Conservation (phyloP, 2,113 vertebrate species). For the Alligator sinensis region DNA sequence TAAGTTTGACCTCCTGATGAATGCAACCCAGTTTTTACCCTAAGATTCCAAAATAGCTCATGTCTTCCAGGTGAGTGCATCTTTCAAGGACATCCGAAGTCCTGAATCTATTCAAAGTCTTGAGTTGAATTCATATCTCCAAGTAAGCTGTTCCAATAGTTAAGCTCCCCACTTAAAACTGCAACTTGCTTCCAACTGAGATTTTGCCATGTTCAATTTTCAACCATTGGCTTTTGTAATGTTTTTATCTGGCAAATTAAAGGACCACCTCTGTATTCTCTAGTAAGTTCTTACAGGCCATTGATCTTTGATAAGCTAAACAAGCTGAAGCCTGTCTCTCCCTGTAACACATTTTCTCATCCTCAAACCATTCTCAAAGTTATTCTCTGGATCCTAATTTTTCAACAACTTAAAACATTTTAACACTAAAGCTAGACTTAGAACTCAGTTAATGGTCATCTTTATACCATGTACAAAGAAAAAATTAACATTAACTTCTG, state of each 20-base stretch:
- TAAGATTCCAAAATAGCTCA: no score
- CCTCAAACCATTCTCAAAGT: neutral
- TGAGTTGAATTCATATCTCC: neutral
- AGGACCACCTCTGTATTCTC: neutral
- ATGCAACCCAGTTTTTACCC: no score
- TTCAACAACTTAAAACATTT: neutral
- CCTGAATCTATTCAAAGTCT: no score
- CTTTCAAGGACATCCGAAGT: no score
- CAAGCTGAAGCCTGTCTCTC: neutral
- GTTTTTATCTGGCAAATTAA: neutral
- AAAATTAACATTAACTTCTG: neutral
- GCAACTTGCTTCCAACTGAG: neutral
- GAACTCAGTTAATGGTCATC: neutral
- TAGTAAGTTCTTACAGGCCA: neutral
- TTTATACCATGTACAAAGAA: neutral
- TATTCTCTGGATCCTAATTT: neutral
- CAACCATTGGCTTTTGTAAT: neutral
- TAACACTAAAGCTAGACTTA: neutral
- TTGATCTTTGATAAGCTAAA: neutral
- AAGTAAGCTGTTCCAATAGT: neutral
- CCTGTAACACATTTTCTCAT: neutral
- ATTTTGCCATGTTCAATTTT: neutral
- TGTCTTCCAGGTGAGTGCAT: no score
- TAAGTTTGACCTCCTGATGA: no score
- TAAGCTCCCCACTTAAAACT: neutral